phyloP scores from a whole-genome alignment of 2,888 invertebrate genomes.

The Aleiodes testaceus region DNA sequence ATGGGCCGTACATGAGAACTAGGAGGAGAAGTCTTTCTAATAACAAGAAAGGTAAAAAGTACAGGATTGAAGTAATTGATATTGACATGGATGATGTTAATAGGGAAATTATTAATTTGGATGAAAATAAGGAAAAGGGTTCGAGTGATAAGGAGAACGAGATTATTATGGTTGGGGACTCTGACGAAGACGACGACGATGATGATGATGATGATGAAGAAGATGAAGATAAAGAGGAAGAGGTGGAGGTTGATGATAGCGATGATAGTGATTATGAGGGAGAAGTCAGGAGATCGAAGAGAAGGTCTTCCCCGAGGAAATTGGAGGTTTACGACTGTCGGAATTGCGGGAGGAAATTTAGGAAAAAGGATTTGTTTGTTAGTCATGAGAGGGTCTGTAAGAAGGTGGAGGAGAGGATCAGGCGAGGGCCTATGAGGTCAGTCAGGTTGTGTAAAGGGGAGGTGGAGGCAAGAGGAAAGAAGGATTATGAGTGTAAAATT shows the following conservation, averaged over 20 bases:
- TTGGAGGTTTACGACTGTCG: neutral
- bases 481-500: constrained; percentile 66
- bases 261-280: constrained; percentile 30
- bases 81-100: constrained; percentile 62
- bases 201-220: constrained; percentile 60
- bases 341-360: no score
- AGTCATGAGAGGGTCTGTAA: no score
- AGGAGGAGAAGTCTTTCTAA: constrained; percentile 22
- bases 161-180: constrained; percentile 67
- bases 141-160: constrained; percentile 71
- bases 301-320: constrained; percentile 10
- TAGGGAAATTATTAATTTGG: constrained; percentile 27
- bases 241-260: constrained; percentile 1
- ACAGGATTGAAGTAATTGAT: constrained; percentile 65
- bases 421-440: constrained; percentile 33
- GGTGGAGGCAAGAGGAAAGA: constrained; percentile 44
- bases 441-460: constrained; percentile 31
- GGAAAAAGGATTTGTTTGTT: no score
- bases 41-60: neutral
- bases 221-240: constrained; percentile 44
- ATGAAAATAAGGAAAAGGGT: constrained; percentile 66
- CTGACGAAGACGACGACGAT: constrained; percentile 63
- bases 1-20: neutral
- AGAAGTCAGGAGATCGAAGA: constrained; percentile 43
- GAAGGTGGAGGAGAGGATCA: constrained; percentile 23